phyloP scores from a whole-genome alignment of 23 tunicate genomes.

The Halocynthia roretzi region DNA sequence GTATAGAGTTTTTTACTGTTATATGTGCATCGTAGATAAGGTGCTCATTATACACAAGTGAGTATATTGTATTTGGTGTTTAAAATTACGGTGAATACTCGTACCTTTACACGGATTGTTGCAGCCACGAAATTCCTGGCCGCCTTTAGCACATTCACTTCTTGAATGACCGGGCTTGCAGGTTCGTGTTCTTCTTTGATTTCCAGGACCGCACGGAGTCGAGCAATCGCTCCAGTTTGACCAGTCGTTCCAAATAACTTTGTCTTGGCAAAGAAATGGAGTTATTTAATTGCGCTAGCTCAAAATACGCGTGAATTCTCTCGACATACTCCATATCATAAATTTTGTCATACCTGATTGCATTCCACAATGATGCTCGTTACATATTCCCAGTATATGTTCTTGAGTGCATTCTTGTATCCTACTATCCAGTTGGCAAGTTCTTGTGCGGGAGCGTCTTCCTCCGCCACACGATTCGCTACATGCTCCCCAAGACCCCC shows the following conservation, averaged over 20 bases:
- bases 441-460: not conserved
- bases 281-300: not conserved
- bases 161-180: slow-evolving; percentile 55
- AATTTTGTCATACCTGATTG: not conserved
- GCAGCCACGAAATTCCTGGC: too few relatives aligned
- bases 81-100: too few relatives aligned
- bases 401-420: not conserved
- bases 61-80: too few relatives aligned
- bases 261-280: not conserved
- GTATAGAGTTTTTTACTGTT: too few relatives aligned
- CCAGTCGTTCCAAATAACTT: slow-evolving; percentile 44
- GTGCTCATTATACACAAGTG: too few relatives aligned
- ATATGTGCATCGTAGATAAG: too few relatives aligned
- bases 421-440: not conserved
- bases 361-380: not conserved
- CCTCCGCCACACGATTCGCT: not conserved
- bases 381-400: not conserved
- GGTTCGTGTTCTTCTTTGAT: slow-evolving; percentile 26
- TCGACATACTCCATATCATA: not conserved
- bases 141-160: not conserved
- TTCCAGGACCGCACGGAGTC: slow-evolving; percentile 50
- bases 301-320: too few relatives aligned
- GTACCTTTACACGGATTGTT: too few relatives aligned
- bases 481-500: slow-evolving; percentile 2
- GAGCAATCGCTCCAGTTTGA: slow-evolving; percentile 31